phyloP scores from a whole-genome alignment of 2,113 vertebrate species.

The Dicrurus megarhynchus region DNA sequence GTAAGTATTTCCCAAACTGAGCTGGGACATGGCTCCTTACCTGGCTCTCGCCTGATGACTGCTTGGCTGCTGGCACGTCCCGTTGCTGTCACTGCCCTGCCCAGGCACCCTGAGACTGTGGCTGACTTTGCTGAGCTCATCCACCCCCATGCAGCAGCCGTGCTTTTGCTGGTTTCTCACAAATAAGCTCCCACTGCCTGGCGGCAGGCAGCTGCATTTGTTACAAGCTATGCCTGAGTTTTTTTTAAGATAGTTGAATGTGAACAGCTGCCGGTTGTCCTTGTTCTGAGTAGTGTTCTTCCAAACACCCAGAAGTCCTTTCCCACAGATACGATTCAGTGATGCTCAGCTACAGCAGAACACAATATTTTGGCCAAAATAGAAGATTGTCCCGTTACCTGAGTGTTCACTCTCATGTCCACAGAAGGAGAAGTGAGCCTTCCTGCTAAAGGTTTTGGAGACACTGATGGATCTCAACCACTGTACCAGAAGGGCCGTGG shows the following conservation, averaged over 20 bases:
- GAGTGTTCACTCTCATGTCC: not conserved
- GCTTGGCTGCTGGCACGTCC: not conserved
- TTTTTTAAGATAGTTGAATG: not conserved
- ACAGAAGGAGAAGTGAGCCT: not conserved
- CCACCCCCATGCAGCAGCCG: not conserved
- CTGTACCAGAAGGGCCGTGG: not conserved
- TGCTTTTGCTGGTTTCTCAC: not conserved
- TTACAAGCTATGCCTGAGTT: not conserved
- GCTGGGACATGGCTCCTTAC: accelerated
- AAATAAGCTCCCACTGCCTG: not conserved
- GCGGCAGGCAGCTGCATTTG: not conserved
- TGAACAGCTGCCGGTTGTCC: not conserved
- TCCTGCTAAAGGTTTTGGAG: not conserved
- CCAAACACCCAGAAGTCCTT: not conserved
- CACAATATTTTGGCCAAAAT: not conserved
- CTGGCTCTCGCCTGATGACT: not conserved
- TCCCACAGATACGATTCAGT: accelerated
- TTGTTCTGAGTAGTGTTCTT: not conserved
- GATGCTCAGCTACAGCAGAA: not conserved
- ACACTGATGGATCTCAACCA: not conserved
- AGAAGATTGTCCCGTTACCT: not conserved
- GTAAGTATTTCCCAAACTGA: not conserved
- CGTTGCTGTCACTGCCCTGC: not conserved
- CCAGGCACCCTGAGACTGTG: not conserved
- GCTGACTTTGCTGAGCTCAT: not conserved